Conservation (phyloP, 2,797 vertebrate species). For the Pangasius larnaudii region DNA sequence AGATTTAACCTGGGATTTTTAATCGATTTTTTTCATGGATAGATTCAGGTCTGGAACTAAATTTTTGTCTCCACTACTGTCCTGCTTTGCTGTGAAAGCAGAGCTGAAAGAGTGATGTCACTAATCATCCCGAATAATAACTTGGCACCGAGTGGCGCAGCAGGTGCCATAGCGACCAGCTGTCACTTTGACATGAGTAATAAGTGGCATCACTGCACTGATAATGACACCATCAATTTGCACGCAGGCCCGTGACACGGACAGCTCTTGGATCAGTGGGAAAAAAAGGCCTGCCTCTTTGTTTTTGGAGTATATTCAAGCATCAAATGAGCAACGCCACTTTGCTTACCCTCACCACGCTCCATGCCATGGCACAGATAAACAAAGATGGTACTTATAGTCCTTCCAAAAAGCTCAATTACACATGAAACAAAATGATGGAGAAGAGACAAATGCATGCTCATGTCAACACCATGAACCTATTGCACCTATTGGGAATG, state of each 20-base stretch:
- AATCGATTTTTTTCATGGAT: neutral
- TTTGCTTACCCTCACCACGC: conserved; percentile 51
- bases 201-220: conserved; percentile 48
- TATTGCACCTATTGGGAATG: neutral
- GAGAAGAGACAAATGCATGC: conserved; percentile 39
- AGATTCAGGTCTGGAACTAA: neutral
- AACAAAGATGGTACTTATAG: conserved; percentile 49
- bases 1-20: neutral
- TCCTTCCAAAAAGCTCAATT: conserved; percentile 50
- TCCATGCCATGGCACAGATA: conserved; percentile 44
- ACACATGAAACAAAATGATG: conserved; percentile 43
- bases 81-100: conserved; percentile 28
- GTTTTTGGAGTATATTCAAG: conserved; percentile 58
- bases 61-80: neutral
- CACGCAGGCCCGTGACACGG: conserved; percentile 47
- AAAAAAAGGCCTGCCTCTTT: conserved; percentile 43
- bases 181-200: conserved; percentile 55
- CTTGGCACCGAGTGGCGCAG: conserved; percentile 52
- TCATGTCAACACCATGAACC: conserved; percentile 11
- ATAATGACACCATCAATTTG: conserved; percentile 56
- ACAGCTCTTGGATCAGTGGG: conserved; percentile 42
- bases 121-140: conserved; percentile 52
- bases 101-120: conserved; percentile 55
- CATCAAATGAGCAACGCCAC: conserved; percentile 49
- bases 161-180: conserved; percentile 64